phyloP scores from a whole-genome alignment of 2,888 invertebrate species.

The Galeruca laticollis region DNA sequence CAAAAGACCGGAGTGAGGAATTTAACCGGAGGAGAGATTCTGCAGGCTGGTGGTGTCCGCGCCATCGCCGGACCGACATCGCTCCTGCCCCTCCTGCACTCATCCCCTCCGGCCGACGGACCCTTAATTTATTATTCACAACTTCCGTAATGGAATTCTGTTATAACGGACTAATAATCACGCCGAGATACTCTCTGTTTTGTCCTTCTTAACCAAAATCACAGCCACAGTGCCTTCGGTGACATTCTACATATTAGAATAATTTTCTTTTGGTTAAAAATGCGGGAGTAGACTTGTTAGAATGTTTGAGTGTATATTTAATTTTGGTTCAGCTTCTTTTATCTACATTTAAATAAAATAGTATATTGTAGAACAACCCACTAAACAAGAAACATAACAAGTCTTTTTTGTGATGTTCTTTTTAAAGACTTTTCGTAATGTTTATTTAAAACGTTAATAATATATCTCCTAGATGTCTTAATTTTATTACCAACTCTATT shows the following conservation, averaged over 20 bases:
- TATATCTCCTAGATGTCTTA: no score
- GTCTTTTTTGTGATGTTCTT: no score
- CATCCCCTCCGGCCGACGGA: conserved; percentile 42
- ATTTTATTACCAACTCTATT: no score
- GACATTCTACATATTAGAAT: not conserved
- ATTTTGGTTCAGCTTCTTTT: no score
- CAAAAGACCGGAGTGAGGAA: conserved; percentile 55
- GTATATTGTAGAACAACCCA: no score
- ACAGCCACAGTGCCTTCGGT: not conserved
- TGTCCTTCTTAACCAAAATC: conserved; percentile 24
- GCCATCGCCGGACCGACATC: conserved; percentile 69
- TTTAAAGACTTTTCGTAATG: no score
- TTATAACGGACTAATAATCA: conserved; percentile 60
- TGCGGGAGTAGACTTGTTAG: not conserved
- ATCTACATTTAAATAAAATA: no score
- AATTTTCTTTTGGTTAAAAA: no score
- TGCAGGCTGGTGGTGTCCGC: conserved; percentile 65
- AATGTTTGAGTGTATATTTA: no score
- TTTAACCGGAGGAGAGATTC: conserved; percentile 49
- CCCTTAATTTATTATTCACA: conserved; percentile 65
- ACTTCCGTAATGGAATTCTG: conserved; percentile 63
- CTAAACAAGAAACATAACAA: no score
- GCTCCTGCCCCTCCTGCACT: conserved; percentile 68
- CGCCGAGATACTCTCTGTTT: conserved; percentile 39
- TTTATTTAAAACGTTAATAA: no score